Evolutionary conservation across 23 tunicate genomes (phyloP), one percentile per base, ranked within the genome.

Genomic region (Styela clava): DNA sequence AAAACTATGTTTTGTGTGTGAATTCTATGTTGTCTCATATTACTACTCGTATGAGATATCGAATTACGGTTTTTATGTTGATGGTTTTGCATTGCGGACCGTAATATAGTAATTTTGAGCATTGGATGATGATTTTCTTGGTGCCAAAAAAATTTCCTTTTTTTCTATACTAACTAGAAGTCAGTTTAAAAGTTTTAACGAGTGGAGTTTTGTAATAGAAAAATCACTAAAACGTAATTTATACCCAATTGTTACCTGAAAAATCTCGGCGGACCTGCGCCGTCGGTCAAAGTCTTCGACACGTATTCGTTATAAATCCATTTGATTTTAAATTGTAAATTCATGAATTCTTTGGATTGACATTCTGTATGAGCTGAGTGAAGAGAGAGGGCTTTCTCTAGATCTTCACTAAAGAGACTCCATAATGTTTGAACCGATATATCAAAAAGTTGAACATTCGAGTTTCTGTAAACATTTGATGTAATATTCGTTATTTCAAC

Each of bases 281-380:
- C 62, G 19, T 69, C 25, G 1, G 31, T 33, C 7, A 64, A 72
- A 31, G 79, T 33, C 52, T 73, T 71, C 1, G 64, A 82, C 56
- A 95, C 88, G 80, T 91, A 95, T 71, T 91, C 87, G 3, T 88
- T 83, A 78, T 91, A 95, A 29, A 95, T 52, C 95, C 99, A 91
- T 68, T 95, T 95, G 2, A 95, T 95, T 80, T 95, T 95, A 77
- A 95, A 95, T 87, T 95, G 96, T 35, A 95, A 63, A 61, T 89
- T 94, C 95, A 94, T 89, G 79, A 91, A 94, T 5, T 94, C 91
- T 2, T 33, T 71, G 0, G 95, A 69, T 3, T 91, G 85, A 24
- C 78, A 77, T 52, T 85, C 77, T 16, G 78, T 28, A 25, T 93
- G 69, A 22, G 82, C 29, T 19, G 79, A 74, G 26, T 94, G 99